Conservation (phyloP, 53 echinoderm and acorn worm genomes). For the Pentamera pediparva region DNA sequence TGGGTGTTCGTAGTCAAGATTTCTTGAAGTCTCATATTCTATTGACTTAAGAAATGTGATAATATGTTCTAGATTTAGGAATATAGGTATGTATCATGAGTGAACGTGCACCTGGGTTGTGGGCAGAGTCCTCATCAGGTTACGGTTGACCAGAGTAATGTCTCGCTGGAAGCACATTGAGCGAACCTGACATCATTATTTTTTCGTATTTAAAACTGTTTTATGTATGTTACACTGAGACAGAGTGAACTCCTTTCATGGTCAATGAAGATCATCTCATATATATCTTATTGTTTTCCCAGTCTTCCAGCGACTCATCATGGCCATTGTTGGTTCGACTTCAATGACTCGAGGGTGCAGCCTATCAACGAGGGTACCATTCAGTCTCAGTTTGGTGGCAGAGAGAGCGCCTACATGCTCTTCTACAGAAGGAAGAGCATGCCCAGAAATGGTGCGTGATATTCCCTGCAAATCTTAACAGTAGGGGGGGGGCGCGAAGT, state of each 20-base stretch:
- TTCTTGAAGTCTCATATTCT: no score
- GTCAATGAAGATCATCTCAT: background rate
- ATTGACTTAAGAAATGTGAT: no score
- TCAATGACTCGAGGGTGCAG: conserved; percentile 87
- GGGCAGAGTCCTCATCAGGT: background rate
- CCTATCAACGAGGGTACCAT: conserved; percentile 64
- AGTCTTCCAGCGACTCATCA: conserved; percentile 20
- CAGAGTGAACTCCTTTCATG: background rate
- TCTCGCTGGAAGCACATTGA: background rate
- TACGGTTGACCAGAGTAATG: background rate
- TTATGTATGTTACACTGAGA: no score
- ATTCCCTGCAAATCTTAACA: no score
- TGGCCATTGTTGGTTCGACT: conserved; percentile 82
- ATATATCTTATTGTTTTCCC: background rate
- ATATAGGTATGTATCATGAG: no score
- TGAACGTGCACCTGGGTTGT: no score
- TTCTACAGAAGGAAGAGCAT: conserved; percentile 77
- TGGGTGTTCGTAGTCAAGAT: no score
- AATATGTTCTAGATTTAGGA: no score
- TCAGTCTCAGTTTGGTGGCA: conserved; percentile 70
- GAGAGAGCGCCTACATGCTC: conserved; percentile 99
- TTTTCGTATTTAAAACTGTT: no score
- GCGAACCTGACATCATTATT: no score
- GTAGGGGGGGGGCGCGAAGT: no score
- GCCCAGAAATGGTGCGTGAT: background rate